Conservation (phyloP, 2,797 vertebrate species). For the Hybognathus amarus region DNA sequence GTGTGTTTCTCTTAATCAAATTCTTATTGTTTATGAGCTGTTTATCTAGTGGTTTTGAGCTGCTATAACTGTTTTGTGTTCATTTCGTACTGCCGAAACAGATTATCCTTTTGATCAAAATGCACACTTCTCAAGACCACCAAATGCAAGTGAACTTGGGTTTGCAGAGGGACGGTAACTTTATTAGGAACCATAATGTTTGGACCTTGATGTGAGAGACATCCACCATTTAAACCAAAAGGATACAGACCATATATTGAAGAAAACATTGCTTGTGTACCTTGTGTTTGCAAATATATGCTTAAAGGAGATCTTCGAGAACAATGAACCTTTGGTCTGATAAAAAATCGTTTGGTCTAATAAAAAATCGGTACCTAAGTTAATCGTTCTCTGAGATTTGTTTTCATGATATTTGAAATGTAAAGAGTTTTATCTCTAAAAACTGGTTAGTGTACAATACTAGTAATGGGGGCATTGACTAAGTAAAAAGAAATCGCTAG, state of each 20-base stretch:
- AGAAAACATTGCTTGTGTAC: conserved; percentile 24
- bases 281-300: conserved; percentile 53
- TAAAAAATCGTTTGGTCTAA: too few species aligned
- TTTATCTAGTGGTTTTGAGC: conserved; percentile 53
- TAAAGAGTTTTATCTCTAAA: too few species aligned
- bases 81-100: conserved; percentile 24
- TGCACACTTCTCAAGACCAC: background rate
- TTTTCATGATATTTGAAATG: too few species aligned
- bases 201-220: background rate
- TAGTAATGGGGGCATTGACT: too few species aligned
- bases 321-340: too few species aligned
- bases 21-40: conserved; percentile 46
- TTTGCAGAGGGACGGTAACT: background rate
- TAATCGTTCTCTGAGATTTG: too few species aligned
- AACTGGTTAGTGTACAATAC: too few species aligned
- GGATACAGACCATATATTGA: background rate
- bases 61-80: conserved; percentile 43
- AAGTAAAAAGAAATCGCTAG: too few species aligned
- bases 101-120: conserved; percentile 62
- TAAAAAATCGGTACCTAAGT: too few species aligned
- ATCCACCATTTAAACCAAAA: background rate
- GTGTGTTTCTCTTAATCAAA: conserved; percentile 31
- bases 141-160: conserved; percentile 1
- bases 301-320: too few species aligned
- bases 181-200: background rate